phyloP scores from a whole-genome alignment of 1,140 invertebrate species.

The Artemia franciscana region DNA sequence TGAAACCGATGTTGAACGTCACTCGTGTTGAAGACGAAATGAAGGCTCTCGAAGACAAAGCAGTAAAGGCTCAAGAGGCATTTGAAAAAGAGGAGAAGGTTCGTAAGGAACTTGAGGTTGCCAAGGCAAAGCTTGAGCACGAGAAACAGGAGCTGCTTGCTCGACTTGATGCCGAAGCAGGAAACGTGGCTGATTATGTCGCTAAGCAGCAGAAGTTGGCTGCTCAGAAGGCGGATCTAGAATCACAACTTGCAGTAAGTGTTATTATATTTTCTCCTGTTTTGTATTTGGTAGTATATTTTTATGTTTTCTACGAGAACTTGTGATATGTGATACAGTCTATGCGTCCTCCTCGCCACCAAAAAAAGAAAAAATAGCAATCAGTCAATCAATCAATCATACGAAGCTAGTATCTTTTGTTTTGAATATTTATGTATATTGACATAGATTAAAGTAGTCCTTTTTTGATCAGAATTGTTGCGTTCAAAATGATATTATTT shows the following conservation, averaged over 20 bases:
- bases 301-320: too few species aligned
- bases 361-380: too few species aligned
- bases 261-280: constrained; percentile 10
- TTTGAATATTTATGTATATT: too few species aligned
- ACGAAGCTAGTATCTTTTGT: too few species aligned
- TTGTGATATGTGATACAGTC: too few species aligned
- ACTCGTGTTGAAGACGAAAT: constrained; percentile 95
- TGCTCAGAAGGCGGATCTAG: constrained; percentile 88
- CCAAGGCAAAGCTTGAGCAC: constrained; percentile 66
- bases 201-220: constrained; percentile 77
- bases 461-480: too few species aligned
- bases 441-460: too few species aligned
- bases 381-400: too few species aligned
- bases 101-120: constrained; percentile 83
- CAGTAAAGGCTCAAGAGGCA: constrained; percentile 74
- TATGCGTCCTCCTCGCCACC: too few species aligned
- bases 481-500: too few species aligned
- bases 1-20: constrained; percentile 96
- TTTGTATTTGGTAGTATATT: too few species aligned
- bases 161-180: constrained; percentile 73
- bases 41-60: constrained; percentile 72
- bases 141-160: constrained; percentile 78
- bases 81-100: constrained; percentile 82
- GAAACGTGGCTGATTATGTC: constrained; percentile 61
- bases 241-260: constrained; percentile 76